Base-by-base conservation (phyloP, 2,113 vertebrate species). In the Illadopsis cleaveri region DNA sequence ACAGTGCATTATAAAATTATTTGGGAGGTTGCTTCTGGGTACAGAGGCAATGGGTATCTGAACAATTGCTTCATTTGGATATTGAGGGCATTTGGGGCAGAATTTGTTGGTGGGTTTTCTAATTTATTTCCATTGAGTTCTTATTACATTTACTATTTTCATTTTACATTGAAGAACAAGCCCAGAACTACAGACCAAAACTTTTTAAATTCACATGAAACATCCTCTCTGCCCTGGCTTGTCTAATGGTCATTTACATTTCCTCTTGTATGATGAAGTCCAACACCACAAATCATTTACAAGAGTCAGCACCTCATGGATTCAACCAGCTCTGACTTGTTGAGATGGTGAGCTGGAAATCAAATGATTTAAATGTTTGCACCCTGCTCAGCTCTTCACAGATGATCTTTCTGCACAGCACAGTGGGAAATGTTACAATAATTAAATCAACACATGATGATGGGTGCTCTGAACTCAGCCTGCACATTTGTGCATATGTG, bases 281-380 rank as follows among this genome's bases (percentile, higher is more conserved):
- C 31, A 87, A 15, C 44, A 40, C 51, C 80, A 35, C 68, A 76
- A 73, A 80, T 77, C 21, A 37, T 28, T 86, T 51, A 22, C 66
- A 38, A 28, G 37, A 89, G 40, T 73, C 62, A 53, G 47, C 86
- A 62, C 58, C 80, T 95, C 78, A 9, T 21, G 71, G 47, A 15
- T 58, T 45, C 54, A 90, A 0, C 38, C 69, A 42, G 54, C 31
- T 79, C 58, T 27, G 51, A 62, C 48, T 16, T 70, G 47, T 42
- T 62, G 80, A 91, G 71, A 31, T 91, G 68, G 13, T 53, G 82
- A 91, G 85, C 44, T 91, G 58, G 75, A 90, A 93, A 58, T 40
- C 21, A 53, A 85, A 28, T 77, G 35, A 96, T 95, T 86, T 77
- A 72, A 77, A 70, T 86, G 71, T 94, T 93, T 93, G 76, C 88